phyloP scores from a whole-genome alignment of 2,797 vertebrate genomes.

The Philypnodon macrostomus region DNA sequence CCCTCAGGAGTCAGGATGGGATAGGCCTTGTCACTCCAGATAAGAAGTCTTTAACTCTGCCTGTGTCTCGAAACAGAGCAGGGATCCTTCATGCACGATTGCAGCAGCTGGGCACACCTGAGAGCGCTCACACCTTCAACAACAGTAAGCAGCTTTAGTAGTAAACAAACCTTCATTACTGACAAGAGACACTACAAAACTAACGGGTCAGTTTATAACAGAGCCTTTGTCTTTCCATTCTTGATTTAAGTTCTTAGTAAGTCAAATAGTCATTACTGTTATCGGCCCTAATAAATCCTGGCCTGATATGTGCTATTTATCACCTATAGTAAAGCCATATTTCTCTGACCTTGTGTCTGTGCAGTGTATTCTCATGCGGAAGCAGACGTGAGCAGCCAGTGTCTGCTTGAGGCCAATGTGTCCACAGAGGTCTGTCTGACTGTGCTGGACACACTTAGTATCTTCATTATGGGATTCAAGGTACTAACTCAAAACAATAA shows the following conservation, averaged over 20 bases:
- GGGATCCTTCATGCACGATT: constrained; percentile 94
- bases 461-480: constrained; percentile 96
- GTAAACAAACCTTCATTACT: background rate
- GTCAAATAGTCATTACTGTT: background rate
- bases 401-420: constrained; percentile 90
- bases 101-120: constrained; percentile 92
- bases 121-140: constrained; percentile 95
- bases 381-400: constrained; percentile 89
- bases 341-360: background rate
- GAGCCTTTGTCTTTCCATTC: background rate
- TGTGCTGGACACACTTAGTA: constrained; percentile 90
- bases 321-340: constrained; percentile 11
- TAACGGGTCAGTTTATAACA: too few species aligned
- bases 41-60: constrained; percentile 97
- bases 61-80: constrained; percentile 98
- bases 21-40: constrained; percentile 87
- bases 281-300: background rate
- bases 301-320: constrained; percentile 10
- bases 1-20: constrained; percentile 92
- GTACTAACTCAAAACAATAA: constrained; percentile 54
- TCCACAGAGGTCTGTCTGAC: constrained; percentile 95
- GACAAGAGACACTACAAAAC: background rate
- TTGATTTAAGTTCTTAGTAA: background rate
- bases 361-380: constrained; percentile 90
- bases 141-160: constrained; percentile 83